phyloP scores from a whole-genome alignment of 2,113 vertebrate genomes.

The Chlamydotis undulata region DNA sequence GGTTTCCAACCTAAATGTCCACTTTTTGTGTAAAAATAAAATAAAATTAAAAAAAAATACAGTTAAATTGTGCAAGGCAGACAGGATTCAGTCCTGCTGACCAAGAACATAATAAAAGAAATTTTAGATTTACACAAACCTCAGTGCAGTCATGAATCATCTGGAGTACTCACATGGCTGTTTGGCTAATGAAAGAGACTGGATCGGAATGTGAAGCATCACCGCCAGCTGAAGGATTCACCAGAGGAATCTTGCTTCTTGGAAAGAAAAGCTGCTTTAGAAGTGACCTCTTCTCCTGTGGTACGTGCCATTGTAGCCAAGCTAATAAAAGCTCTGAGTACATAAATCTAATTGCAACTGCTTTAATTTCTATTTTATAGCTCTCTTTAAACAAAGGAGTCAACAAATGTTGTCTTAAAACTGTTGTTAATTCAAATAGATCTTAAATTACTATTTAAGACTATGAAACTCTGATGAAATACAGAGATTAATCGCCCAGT shows the following conservation, averaged over 20 bases:
- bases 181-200: background rate
- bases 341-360: background rate
- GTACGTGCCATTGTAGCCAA: background rate
- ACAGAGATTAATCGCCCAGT: accelerated
- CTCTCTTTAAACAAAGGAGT: background rate
- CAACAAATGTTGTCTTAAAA: background rate
- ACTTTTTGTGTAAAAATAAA: background rate
- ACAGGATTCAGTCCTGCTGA: background rate
- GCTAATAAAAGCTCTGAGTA: background rate
- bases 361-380: background rate
- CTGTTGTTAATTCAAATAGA: background rate
- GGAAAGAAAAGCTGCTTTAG: background rate
- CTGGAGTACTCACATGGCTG: background rate
- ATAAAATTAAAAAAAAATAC: background rate
- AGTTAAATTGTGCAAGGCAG: background rate
- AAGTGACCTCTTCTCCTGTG: background rate
- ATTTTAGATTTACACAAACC: background rate
- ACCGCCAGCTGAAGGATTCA: background rate
- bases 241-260: background rate
- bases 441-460: background rate
- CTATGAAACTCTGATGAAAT: background rate
- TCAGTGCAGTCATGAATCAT: background rate
- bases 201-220: background rate
- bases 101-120: background rate
- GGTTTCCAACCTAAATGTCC: background rate